phyloP scores from a whole-genome alignment of 2,797 vertebrate species.

The Anguilla pacifica region DNA sequence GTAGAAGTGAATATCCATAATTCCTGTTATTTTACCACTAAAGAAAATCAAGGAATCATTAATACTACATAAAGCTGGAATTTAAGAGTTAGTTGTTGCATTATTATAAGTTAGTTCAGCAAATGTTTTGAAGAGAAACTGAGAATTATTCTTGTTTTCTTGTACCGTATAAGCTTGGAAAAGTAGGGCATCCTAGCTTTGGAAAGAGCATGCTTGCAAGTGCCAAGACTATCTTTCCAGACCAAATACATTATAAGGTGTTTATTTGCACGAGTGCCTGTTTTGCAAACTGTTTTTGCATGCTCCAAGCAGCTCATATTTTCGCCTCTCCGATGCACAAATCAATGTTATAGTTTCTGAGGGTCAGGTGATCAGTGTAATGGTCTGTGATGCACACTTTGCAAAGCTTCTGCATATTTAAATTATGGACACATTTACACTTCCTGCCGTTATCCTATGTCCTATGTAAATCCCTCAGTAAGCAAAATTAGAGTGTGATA shows the following conservation, averaged over 20 bases:
- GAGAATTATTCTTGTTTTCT: too few species aligned
- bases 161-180: too few species aligned
- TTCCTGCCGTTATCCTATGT: background rate
- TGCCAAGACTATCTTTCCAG: too few species aligned
- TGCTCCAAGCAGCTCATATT: conserved; percentile 9
- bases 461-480: background rate
- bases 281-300: conserved; percentile 38
- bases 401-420: background rate
- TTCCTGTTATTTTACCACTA: too few species aligned
- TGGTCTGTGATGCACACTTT: background rate
- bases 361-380: background rate
- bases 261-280: conserved; percentile 46
- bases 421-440: background rate
- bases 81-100: too few species aligned
- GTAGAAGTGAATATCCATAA: too few species aligned
- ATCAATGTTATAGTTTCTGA: background rate
- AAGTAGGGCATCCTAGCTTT: too few species aligned
- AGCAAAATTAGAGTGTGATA: background rate
- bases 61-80: too few species aligned
- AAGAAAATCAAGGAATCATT: too few species aligned
- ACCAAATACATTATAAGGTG: conserved; percentile 43
- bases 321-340: background rate
- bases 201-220: too few species aligned
- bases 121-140: too few species aligned
- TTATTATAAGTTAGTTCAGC: too few species aligned